These are phyloP conservation scores for Phaedon cochleariae DNA, from an alignment of 2,888 invertebrate species.

Conservation along the genomic window DNA sequence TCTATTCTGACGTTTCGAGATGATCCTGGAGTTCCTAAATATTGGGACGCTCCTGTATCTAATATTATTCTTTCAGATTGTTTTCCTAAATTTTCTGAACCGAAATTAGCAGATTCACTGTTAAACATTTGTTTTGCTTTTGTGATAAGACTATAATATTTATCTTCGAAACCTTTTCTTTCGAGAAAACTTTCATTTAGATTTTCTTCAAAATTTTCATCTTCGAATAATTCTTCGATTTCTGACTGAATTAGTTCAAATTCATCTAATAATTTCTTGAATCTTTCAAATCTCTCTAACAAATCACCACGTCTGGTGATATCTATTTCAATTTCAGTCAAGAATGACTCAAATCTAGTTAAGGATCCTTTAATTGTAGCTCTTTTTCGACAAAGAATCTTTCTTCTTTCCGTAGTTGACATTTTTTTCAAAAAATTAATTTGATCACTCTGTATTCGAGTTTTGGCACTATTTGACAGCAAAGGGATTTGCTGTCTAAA, in stretches of 20 bases:
- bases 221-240: constrained; percentile 5
- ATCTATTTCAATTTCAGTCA: constrained; percentile 4
- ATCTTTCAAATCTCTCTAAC: constrained; percentile 1
- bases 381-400: neutral
- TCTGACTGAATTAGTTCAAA: constrained; percentile 1
- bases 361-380: neutral
- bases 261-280: too few species aligned
- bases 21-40: too few species aligned
- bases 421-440: too few species aligned
- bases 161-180: constrained; percentile 6
- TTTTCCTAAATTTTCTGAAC: neutral
- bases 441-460: too few species aligned
- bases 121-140: neutral
- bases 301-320: constrained; percentile 6
- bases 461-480: too few species aligned
- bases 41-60: too few species aligned
- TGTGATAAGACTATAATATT: constrained; percentile 9
- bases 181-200: neutral
- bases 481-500: too few species aligned
- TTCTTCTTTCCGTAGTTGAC: too few species aligned
- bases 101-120: neutral
- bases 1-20: too few species aligned
- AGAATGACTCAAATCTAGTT: constrained; percentile 4
- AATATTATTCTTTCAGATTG: too few species aligned
- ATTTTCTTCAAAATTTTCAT: neutral